These are phyloP conservation scores for Ageneiosus marmoratus DNA, from an alignment of 2,113 vertebrate species.

Conservation along the genomic window DNA sequence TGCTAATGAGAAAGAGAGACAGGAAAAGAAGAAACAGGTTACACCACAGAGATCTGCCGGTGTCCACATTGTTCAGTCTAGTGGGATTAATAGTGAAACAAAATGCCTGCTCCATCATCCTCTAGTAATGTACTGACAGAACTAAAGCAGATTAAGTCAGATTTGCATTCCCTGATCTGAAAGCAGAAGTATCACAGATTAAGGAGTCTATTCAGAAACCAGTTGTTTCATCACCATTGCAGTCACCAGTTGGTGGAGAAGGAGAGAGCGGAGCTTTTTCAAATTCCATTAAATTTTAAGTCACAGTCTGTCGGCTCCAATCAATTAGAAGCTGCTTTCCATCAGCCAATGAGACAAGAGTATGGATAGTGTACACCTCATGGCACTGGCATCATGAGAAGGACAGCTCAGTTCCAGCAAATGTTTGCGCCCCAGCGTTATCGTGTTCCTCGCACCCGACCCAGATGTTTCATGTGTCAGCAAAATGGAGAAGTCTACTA, in stretches of 20 bases:
- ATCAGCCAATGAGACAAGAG: neutral
- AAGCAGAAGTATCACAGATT: neutral
- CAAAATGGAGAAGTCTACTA: constrained; percentile 16
- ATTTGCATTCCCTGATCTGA: neutral
- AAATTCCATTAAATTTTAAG: too few relatives aligned
- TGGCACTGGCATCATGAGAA: too few relatives aligned
- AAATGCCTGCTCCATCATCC: neutral
- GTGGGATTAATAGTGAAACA: neutral
- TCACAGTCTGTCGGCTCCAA: neutral
- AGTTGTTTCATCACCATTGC: too few relatives aligned
- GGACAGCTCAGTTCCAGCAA: constrained; percentile 34
- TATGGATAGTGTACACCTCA: neutral
- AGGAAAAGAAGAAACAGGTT: constrained; percentile 9
- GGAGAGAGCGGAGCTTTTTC: neutral
- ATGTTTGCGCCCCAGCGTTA: constrained; percentile 39
- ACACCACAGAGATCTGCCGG: neutral
- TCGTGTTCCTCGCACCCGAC: neutral
- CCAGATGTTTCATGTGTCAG: constrained; percentile 6
- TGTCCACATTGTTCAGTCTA: neutral
- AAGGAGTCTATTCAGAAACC: neutral
- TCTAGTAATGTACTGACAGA: neutral
- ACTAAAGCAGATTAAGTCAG: neutral
- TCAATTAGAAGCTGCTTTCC: neutral
- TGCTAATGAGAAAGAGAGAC: constrained; percentile 31
- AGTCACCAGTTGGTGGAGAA: neutral